phyloP scores from a whole-genome alignment of 1,140 invertebrate species.

The Brachionus asplanchnoidis region DNA sequence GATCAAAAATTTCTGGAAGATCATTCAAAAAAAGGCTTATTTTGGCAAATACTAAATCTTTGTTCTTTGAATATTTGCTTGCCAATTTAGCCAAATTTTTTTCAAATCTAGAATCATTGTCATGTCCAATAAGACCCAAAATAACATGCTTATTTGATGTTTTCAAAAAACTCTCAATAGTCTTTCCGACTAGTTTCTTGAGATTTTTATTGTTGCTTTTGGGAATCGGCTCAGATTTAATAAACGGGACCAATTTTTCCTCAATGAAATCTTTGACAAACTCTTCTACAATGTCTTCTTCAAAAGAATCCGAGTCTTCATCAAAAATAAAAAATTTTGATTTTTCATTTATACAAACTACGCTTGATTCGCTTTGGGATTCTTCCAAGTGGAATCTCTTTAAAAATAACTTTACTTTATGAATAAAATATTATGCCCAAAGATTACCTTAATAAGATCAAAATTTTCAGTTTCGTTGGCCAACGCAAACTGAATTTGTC shows the following conservation, averaged over 20 bases:
- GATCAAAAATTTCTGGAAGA: neutral
- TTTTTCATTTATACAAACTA: conserved; percentile 21
- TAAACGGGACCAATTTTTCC: neutral
- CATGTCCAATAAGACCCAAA: neutral
- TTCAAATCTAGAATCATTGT: neutral
- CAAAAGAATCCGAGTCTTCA: neutral
- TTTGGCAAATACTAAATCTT: neutral
- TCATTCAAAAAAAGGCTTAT: neutral
- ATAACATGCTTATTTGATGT: neutral
- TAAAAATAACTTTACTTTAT: too few relatives aligned
- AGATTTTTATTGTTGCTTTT: neutral
- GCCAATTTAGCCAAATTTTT: neutral
- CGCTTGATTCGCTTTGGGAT: neutral
- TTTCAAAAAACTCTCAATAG: neutral
- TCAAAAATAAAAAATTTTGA: conserved; percentile 26
- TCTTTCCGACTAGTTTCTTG: conserved; percentile 8
- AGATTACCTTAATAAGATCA: neutral
- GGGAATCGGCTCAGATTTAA: neutral
- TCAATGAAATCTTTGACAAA: neutral
- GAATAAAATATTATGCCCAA: too few relatives aligned
- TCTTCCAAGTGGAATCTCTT: conserved; percentile 27
- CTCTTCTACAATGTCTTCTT: neutral
- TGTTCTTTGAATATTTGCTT: neutral
- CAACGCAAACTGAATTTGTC: neutral
- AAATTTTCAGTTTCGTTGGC: conserved; percentile 29